Percentiles rank a stretch among this genome's conserved stretches.
Conservation (phyloP, 2,113 vertebrate species). For the Aphyosemion australe region DNA sequence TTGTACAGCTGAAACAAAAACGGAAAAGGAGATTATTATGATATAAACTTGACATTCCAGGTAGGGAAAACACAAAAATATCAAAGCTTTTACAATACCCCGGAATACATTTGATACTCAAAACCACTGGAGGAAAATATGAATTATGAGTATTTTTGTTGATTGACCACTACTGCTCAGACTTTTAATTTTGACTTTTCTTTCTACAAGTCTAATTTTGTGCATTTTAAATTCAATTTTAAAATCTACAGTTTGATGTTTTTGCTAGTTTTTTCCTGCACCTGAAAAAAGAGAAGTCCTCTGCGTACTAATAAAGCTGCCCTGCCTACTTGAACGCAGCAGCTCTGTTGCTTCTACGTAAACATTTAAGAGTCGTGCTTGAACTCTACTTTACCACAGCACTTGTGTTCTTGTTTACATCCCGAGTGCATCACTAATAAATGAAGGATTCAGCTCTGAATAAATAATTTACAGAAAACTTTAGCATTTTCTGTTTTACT, state of each 20-base stretch:
- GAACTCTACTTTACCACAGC: background rate
- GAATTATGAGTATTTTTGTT: background rate
- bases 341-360: background rate
- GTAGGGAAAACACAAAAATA: background rate
- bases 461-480: no score
- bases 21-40: conserved; percentile 18
- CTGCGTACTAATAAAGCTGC: no score
- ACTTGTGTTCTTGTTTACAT: background rate
- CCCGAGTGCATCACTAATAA: background rate
- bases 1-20: conserved; percentile 87
- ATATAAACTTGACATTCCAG: background rate
- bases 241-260: no score
- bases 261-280: no score
- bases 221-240: no score
- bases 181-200: no score
- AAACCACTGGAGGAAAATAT: background rate
- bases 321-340: background rate
- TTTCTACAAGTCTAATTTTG: no score
- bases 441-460: background rate
- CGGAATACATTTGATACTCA: background rate
- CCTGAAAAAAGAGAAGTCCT: no score
- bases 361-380: background rate
- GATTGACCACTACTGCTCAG: background rate
- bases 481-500: background rate
- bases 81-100: background rate